These are phyloP conservation scores for Melanotus villosus DNA, from an alignment of 2,888 invertebrate species.

Conservation along the genomic window DNA sequence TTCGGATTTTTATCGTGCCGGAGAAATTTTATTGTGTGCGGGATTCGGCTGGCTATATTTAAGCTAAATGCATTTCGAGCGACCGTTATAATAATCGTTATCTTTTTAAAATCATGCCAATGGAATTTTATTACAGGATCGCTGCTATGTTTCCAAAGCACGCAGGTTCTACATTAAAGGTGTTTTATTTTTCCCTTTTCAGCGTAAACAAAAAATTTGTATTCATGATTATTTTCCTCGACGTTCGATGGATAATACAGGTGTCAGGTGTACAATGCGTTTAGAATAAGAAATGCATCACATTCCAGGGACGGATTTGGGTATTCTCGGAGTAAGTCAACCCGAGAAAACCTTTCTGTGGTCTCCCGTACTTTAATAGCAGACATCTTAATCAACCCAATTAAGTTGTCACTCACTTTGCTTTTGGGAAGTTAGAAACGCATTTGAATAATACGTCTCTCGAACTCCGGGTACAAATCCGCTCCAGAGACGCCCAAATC, in stretches of 20 bases:
- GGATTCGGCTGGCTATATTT: slow-evolving; percentile 23
- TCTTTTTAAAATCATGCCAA: not conserved
- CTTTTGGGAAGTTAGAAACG: slow-evolving; percentile 36
- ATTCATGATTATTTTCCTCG: not conserved
- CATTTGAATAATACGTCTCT: slow-evolving; percentile 41
- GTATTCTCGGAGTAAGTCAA: not conserved
- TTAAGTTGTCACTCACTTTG: slow-evolving; percentile 42
- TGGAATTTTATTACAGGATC: slow-evolving; percentile 2
- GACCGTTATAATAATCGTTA: slow-evolving; percentile 28
- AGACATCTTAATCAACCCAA: slow-evolving; percentile 42
- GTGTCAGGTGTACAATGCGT: not conserved
- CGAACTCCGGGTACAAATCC: slow-evolving; percentile 35
- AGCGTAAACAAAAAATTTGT: not conserved
- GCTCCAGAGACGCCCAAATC: slow-evolving; percentile 22
- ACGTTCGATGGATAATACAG: not conserved
- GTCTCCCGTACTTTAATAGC: slow-evolving; percentile 27
- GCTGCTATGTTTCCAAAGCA: not conserved
- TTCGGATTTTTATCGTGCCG: slow-evolving; percentile 29
- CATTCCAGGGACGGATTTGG: not conserved
- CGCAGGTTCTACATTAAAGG: not conserved
- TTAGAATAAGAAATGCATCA: not conserved
- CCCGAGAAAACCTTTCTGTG: not conserved
- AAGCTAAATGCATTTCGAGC: slow-evolving; percentile 28
- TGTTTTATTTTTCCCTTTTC: not conserved
- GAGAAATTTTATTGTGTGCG: slow-evolving; percentile 36